These are phyloP conservation scores for Zaprionus capensis DNA, from an alignment of 1,140 invertebrate species.

Conservation along the genomic window DNA sequence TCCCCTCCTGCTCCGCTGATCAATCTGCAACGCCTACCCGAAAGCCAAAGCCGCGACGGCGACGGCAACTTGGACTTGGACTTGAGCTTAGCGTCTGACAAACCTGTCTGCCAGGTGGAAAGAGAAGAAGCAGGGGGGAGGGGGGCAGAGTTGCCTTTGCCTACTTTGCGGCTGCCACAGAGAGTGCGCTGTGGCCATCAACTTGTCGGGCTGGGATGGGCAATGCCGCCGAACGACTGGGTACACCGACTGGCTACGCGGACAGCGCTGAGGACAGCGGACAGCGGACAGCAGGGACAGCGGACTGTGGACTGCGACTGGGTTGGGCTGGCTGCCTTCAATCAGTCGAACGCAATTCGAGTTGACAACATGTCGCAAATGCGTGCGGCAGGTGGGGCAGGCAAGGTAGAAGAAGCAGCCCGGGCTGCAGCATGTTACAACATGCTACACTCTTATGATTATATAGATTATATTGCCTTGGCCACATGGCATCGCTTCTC, in stretches of 20 bases:
- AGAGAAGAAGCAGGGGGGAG: background rate
- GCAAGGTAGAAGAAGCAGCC: background rate
- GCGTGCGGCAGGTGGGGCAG: constrained; percentile 43
- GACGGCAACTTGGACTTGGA: constrained; percentile 12
- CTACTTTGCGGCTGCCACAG: constrained; percentile 60
- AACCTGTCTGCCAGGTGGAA: constrained; percentile 65
- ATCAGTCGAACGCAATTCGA: constrained; percentile 81
- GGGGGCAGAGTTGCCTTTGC: constrained; percentile 56
- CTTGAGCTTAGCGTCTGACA: constrained; percentile 33
- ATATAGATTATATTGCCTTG: constrained; percentile 76
- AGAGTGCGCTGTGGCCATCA: constrained; percentile 50
- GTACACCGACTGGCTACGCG: no score
- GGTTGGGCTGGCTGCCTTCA: constrained; percentile 65
- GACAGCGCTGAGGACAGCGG: no score
- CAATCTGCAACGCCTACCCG: constrained; percentile 79
- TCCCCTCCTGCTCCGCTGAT: constrained; percentile 49
- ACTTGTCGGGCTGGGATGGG: constrained; percentile 56
- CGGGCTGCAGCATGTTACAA: constrained; percentile 57
- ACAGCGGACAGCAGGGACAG: no score
- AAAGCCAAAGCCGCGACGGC: constrained; percentile 35
- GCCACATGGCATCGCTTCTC: constrained; percentile 15
- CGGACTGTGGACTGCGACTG: constrained; percentile 11
- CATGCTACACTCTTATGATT: constrained; percentile 77
- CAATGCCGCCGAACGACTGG: background rate
- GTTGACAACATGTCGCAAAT: constrained; percentile 82